phyloP scores from a whole-genome alignment of 2,797 vertebrate genomes.

The Anguilla obscura region DNA sequence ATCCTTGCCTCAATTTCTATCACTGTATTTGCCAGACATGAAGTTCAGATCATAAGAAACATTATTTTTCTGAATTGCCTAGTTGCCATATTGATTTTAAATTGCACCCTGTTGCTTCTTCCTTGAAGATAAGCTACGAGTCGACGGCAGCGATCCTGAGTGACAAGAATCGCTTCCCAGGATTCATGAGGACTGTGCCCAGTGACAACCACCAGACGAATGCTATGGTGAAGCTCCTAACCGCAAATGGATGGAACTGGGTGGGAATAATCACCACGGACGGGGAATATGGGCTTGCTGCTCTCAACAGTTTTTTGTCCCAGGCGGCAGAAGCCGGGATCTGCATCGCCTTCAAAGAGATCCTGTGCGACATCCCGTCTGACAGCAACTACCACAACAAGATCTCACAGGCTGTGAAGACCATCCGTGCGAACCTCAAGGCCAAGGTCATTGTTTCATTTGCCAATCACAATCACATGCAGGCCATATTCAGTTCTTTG shows the following conservation, averaged over 20 bases:
- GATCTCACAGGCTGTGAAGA: conserved; percentile 65
- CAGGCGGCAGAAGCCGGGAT: conserved; percentile 60
- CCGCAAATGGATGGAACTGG: conserved; percentile 71
- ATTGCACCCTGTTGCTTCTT: background rate
- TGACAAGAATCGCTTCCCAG: conserved; percentile 52
- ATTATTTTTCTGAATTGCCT: background rate
- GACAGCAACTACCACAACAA: conserved; percentile 57
- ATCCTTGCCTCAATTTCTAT: background rate
- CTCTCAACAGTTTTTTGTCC: conserved; percentile 68
- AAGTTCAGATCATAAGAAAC: background rate
- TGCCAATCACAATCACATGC: conserved; percentile 71
- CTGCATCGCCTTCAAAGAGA: conserved; percentile 76
- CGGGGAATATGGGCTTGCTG: conserved; percentile 76
- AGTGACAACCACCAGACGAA: conserved; percentile 52
- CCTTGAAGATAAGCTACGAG: conserved; percentile 49
- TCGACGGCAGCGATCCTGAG: conserved; percentile 53
- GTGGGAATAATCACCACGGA: conserved; percentile 79
- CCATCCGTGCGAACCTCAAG: conserved; percentile 64
- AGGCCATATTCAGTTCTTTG: conserved; percentile 67
- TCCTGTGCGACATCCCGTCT: conserved; percentile 70
- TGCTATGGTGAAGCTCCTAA: conserved; percentile 48
- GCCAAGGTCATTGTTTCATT: conserved; percentile 78
- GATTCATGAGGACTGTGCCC: conserved; percentile 56
- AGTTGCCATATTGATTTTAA: background rate
- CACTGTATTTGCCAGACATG: background rate